Percentiles rank a stretch among this genome's conserved stretches.
These are phyloP conservation scores for Asarcornis scutulata DNA, from an alignment of 2,113 vertebrate genomes.

Conservation along the genomic window DNA sequence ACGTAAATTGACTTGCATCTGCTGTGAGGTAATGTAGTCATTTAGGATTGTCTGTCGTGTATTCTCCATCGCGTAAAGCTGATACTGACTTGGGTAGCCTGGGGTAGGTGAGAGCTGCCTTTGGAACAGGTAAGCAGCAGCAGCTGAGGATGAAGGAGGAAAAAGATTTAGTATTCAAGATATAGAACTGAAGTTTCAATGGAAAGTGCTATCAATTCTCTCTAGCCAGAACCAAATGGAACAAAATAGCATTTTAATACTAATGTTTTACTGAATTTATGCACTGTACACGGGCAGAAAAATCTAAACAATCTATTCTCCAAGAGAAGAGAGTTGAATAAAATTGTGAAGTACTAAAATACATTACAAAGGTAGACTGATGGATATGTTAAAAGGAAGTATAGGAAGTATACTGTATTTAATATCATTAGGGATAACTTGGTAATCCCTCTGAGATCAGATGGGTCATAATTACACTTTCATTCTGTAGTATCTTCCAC, in stretches of 20 bases:
- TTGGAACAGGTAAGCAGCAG: constrained; percentile 93
- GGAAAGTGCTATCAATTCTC: background rate
- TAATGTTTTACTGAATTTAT: background rate
- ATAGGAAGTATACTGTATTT: background rate
- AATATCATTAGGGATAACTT: background rate
- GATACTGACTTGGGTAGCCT: constrained; percentile 95
- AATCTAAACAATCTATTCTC: background rate
- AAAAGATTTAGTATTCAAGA: background rate
- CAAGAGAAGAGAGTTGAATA: background rate
- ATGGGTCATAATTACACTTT: background rate
- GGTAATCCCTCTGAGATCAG: background rate
- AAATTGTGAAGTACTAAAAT: background rate
- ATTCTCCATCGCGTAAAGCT: constrained; percentile 98
- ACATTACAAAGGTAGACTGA: background rate
- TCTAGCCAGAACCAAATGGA: background rate
- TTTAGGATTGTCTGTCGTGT: constrained; percentile 98
- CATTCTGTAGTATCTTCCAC: background rate
- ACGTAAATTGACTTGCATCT: constrained; percentile 96
- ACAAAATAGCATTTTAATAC: background rate
- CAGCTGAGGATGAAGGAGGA: constrained; percentile 29
- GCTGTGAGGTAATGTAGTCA: constrained; percentile 98
- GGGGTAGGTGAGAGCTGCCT: constrained; percentile 92
- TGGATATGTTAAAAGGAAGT: background rate
- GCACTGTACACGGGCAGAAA: background rate
- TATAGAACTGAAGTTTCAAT: background rate